These are phyloP conservation scores for Loxodonta africana DNA, from an alignment of 2,113 vertebrate genomes.

Conservation along the genomic window DNA sequence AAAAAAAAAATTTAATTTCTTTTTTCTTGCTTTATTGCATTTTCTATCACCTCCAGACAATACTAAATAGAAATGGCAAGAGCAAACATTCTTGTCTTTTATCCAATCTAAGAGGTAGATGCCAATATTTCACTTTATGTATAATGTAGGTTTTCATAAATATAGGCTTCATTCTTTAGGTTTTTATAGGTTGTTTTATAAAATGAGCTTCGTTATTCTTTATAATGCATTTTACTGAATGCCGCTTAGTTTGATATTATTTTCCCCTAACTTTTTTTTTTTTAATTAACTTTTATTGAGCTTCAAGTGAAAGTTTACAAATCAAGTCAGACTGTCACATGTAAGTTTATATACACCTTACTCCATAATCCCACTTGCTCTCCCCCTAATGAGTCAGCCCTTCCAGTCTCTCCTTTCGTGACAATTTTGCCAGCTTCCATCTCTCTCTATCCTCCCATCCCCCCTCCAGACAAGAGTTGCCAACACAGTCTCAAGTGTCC, in stretches of 20 bases:
- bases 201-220: background rate
- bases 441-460: no score
- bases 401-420: no score
- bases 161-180: background rate
- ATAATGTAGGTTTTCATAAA: conserved; percentile 3
- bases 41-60: background rate
- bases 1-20: background rate
- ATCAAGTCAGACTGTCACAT: no score
- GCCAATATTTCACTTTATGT: conserved; percentile 3
- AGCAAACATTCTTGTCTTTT: background rate
- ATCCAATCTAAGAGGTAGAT: background rate
- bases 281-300: no score
- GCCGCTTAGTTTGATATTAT: background rate
- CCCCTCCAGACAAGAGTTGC: no score
- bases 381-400: no score
- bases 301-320: no score
- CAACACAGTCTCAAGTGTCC: no score
- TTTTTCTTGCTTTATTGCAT: background rate
- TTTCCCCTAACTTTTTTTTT: background rate
- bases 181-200: background rate
- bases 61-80: no score
- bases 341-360: no score
- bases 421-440: no score
- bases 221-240: background rate
- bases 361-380: no score